Base-by-base conservation (phyloP, 2,888 invertebrate species). In the Gnatocerus cornutus region DNA sequence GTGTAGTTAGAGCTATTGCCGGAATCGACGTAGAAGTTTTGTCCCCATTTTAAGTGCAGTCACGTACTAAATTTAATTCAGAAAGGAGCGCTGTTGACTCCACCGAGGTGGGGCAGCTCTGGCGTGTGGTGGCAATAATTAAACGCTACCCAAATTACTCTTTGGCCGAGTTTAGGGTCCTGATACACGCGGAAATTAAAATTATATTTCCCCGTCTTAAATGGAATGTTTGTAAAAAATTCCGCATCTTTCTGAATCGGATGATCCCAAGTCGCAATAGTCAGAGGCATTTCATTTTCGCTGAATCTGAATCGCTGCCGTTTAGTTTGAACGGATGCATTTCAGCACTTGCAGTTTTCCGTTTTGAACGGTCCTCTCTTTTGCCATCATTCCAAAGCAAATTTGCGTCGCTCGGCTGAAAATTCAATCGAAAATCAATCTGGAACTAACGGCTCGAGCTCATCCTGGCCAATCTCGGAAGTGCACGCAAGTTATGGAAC, bases 371-470 rank as follows among this genome's bases (percentile, higher is more conserved):
- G 69, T 55, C 67, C 66, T 65, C 62, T 61, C 46, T 55, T 67
- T 53, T 52, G 69, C 52, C 56, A 30, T 56, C 71, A 48, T 59
- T 61, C 61, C 65, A 52, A 53, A 65, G 71, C 65, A 69, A 74
- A 77, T 77, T 74, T 76, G 73, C 73, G 65, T 71, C 75, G 76
- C 71, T 76, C 70, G 43, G 72, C 71, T 76, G 77, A 77, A 80
- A 80, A 80, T 80, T 79, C 76, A 82, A 81, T 82, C 78, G 81
- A 81, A 82, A 81, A 82, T 82, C 82, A 80, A 81, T 82, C 78
- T 76, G 73, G 69, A 76, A 77, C 77, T 72, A 79, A 77, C 75
- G 73, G 73, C 69, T 69, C 64, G 62, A 63, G 63, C 63, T 65
- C 66, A 48, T 68, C 68, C 58, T 56, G 75, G 72, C 75, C 79